Percentiles rank a stretch among this genome's conserved stretches.
phyloP scores from a whole-genome alignment of 2,113 vertebrate species.

The Marmota monax region DNA sequence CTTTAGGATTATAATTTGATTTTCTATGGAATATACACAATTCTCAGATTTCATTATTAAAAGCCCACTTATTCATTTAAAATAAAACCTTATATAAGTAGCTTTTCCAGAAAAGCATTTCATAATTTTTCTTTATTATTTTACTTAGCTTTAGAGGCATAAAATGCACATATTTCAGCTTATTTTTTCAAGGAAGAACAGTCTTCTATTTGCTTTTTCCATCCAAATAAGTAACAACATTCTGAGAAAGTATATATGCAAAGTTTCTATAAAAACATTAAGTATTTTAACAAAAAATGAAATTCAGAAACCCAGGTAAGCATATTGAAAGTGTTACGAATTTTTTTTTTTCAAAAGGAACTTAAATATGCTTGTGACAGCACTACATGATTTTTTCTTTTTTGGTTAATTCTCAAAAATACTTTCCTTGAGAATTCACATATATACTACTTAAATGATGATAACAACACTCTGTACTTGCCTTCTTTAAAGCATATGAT shows the following conservation, averaged over 20 bases:
- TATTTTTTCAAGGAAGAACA: neutral
- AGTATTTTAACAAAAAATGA: conserved; percentile 48
- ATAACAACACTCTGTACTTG: neutral
- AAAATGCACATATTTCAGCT: neutral
- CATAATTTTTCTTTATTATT: conserved; percentile 57
- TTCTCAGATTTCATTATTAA: conserved; percentile 70
- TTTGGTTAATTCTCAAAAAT: conserved; percentile 6
- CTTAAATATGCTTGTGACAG: conserved; percentile 25
- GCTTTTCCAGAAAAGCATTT: conserved; percentile 58
- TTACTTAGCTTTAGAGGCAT: conserved; percentile 55
- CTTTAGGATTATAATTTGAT: conserved; percentile 73
- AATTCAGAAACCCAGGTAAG: conserved; percentile 53
- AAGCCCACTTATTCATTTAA: conserved; percentile 56
- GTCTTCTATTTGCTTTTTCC: neutral
- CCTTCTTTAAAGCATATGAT: conserved; percentile 46
- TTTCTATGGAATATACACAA: conserved; percentile 72
- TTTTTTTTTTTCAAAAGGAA: neutral
- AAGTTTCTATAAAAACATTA: conserved; percentile 50
- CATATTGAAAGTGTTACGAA: conserved; percentile 43
- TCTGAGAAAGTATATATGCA: conserved; percentile 25
- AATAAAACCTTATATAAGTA: conserved; percentile 59
- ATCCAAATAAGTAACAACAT: conserved; percentile 41
- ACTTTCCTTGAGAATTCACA: conserved; percentile 10
- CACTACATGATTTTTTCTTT: neutral
- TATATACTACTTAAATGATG: conserved; percentile 31